These are phyloP conservation scores for Sebastes aleutianus DNA, from an alignment of 2,797 vertebrate genomes.

Conservation along the genomic window DNA sequence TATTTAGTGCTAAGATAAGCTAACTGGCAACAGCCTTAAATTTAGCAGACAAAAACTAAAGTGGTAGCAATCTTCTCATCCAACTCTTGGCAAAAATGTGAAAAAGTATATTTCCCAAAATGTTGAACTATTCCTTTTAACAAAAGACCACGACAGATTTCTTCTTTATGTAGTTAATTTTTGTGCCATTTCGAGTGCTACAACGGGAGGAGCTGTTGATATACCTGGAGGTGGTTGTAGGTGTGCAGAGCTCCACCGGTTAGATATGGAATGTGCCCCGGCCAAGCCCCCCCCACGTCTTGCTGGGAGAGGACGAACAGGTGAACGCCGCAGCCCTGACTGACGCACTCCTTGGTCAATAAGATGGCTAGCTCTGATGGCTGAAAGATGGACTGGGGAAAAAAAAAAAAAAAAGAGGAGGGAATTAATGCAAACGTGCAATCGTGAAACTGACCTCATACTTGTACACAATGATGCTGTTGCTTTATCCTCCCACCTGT, in stretches of 20 bases:
- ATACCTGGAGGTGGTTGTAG: constrained; percentile 82
- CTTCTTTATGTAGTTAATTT: background rate
- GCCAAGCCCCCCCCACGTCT: constrained; percentile 82
- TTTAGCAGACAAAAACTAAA: background rate
- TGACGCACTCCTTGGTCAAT: constrained; percentile 78
- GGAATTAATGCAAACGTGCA: background rate
- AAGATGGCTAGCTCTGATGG: constrained; percentile 69
- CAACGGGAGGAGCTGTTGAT: background rate
- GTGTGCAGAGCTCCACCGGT: constrained; percentile 79
- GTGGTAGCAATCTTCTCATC: background rate
- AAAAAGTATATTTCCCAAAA: background rate
- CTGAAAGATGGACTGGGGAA: too few species aligned
- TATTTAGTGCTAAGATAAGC: background rate
- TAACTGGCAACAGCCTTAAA: background rate
- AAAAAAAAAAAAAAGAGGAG: background rate
- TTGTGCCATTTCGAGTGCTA: background rate
- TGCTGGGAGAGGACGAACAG: constrained; percentile 81
- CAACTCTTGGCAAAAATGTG: too few species aligned
- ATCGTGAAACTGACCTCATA: background rate
- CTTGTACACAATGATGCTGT: background rate
- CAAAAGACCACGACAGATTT: background rate
- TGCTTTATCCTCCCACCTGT: background rate
- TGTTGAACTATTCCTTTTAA: background rate
- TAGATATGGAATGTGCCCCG: constrained; percentile 79
- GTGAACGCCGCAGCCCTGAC: constrained; percentile 82